phyloP scores from a whole-genome alignment of 2,113 vertebrate species.

The Chrysemys picta region DNA sequence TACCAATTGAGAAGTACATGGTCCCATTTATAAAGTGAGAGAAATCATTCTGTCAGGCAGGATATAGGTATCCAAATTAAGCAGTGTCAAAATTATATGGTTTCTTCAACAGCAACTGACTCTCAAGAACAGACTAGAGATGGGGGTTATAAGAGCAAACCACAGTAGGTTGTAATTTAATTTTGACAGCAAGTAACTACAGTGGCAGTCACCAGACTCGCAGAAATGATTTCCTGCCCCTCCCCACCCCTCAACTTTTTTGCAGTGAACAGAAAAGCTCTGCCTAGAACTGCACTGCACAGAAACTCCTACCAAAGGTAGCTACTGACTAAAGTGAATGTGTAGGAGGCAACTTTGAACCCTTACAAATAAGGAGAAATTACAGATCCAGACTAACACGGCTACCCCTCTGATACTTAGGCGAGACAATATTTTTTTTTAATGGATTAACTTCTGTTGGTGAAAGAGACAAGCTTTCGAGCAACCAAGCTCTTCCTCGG shows the following conservation, averaged over 20 bases:
- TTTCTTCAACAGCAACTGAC: slow-evolving; percentile 28
- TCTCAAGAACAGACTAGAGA: slow-evolving; percentile 40
- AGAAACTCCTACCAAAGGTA: background rate
- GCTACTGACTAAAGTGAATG: accelerated
- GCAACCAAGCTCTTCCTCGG: background rate
- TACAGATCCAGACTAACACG: background rate
- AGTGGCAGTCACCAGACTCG: slow-evolving; percentile 43
- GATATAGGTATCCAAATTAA: slow-evolving; percentile 70
- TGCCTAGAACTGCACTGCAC: background rate
- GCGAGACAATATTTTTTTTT: background rate
- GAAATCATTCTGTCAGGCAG: slow-evolving; percentile 68
- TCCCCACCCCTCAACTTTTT: background rate
- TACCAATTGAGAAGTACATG: slow-evolving; percentile 46
- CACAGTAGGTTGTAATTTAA: slow-evolving; percentile 55
- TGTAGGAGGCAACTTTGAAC: accelerated
- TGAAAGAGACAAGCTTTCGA: background rate
- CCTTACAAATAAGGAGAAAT: accelerated
- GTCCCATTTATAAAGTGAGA: slow-evolving; percentile 49
- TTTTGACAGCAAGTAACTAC: slow-evolving; percentile 53
- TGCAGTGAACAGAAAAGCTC: background rate
- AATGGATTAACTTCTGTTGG: background rate
- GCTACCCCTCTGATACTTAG: background rate
- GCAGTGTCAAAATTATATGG: slow-evolving; percentile 72
- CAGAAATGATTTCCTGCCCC: slow-evolving; percentile 37
- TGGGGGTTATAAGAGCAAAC: slow-evolving; percentile 26